Evolutionary conservation across 2,888 invertebrate species (phyloP), one percentile per base, ranked within the genome.

Genomic region (Flexamia atlantica): DNA sequence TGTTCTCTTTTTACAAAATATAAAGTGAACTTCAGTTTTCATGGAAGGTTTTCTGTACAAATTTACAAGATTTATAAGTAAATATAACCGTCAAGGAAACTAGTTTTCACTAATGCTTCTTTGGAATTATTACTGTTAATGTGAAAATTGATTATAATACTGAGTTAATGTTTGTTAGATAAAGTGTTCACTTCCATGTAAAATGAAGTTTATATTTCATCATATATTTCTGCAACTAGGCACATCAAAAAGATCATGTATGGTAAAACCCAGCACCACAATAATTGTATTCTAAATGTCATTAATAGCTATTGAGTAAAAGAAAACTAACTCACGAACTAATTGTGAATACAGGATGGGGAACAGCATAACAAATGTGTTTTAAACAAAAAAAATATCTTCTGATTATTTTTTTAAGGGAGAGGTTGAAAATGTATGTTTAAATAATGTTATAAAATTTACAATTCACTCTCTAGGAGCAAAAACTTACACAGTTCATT

Each of bases 121-220:
- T 57, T 57, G 25, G 30, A 25, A 64, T 64, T 64, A 5, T 28
- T 76, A 76, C 40, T 50, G 76, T 76, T 76, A 72, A 28, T 76
- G 17, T 42, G n/a, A 72, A 40, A 17, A 76, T 46, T 76, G 36
- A 76, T 46, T 76, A n/a, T n/a, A n/a, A n/a, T n/a, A 76, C 17
- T 12, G 60, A 81, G 68, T 81, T 50, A 81, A 57, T 25, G 50
- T 81, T 81, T 46, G 81, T n/a, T 81, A 81, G 76, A 50, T 4
- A 81, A 46, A 23, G 42, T 81, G 36, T 46, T 42, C 14, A 28
- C 36, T 81, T 30, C 28, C 64, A 81, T 81, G 68, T 14, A 81
- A 68, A 68, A 42, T 81, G 81, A 81, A 81, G 81, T 81, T 68
- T 42, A 64, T 42, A 81, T 46, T 81, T 81, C 68, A 81, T 46